These are phyloP conservation scores for Arge pagana DNA, from an alignment of 2,888 invertebrate genomes.

Conservation along the genomic window DNA sequence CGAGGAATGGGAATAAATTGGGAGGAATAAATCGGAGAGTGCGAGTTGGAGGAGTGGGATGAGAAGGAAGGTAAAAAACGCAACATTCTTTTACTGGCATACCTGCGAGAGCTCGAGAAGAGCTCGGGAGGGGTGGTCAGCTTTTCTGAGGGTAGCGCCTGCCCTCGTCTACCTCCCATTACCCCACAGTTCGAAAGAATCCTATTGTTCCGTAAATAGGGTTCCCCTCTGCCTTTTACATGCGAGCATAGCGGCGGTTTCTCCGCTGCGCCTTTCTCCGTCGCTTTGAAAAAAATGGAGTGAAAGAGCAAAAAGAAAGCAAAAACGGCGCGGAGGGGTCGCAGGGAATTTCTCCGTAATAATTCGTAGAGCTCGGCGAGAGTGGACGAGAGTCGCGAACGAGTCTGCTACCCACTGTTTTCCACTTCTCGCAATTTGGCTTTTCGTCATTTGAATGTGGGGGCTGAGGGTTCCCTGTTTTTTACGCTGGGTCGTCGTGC, in stretches of 20 bases:
- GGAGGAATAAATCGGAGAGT: no score
- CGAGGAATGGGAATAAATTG: no score
- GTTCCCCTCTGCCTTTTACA: slow-evolving; percentile 38
- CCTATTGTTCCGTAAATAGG: slow-evolving; percentile 51
- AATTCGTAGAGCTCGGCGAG: no score
- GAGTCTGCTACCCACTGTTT: no score
- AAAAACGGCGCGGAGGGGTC: slow-evolving; percentile 12
- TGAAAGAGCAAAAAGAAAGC: slow-evolving; percentile 10
- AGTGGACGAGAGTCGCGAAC: no score
- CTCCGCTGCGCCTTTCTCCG: slow-evolving; percentile 40
- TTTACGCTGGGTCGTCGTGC: slow-evolving; percentile 30
- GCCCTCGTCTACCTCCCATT: slow-evolving; percentile 33
- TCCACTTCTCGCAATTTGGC: no score
- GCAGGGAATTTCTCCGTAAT: no score
- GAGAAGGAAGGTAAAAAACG: no score
- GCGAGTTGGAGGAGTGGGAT: no score
- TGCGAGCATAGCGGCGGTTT: slow-evolving; percentile 20
- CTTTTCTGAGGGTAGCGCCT: slow-evolving; percentile 5
- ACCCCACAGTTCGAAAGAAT: slow-evolving; percentile 47
- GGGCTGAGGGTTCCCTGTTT: slow-evolving; percentile 20
- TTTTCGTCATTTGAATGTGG: no score
- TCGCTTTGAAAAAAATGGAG: slow-evolving; percentile 34
- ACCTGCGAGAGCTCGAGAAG: no score
- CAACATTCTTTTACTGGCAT: no score
- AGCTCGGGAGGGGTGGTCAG: slow-evolving; percentile 19